phyloP scores from a whole-genome alignment of 2,797 vertebrate species.

The Hafferia zeledoni region DNA sequence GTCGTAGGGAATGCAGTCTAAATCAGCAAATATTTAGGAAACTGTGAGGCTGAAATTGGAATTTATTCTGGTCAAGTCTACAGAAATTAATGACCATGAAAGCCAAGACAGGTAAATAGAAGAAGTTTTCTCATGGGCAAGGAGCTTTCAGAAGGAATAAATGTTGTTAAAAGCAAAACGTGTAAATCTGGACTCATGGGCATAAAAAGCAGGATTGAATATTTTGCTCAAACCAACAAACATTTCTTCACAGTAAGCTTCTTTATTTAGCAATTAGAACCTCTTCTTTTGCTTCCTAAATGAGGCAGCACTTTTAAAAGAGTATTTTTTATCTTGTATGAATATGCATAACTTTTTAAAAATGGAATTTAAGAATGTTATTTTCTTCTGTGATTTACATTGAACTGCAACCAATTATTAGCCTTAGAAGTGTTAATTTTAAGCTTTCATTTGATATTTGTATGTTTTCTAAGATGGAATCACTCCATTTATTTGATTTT shows the following conservation, averaged over 20 bases:
- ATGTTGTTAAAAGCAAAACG: slow-evolving; percentile 16
- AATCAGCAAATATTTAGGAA: slow-evolving; percentile 18
- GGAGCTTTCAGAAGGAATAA: slow-evolving; percentile 8
- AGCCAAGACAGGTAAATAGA: background rate
- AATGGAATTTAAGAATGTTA: background rate
- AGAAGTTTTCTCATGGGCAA: background rate
- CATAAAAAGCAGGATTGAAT: background rate
- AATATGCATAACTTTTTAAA: background rate
- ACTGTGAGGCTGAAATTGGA: background rate
- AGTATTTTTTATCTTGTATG: background rate
- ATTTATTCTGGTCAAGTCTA: slow-evolving; percentile 1
- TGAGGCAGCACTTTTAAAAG: background rate
- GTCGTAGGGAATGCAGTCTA: background rate
- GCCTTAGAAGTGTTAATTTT: background rate
- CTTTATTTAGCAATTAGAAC: background rate
- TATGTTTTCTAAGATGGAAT: background rate
- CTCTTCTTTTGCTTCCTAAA: background rate
- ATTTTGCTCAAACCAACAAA: background rate
- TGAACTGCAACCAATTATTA: background rate
- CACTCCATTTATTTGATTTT: background rate
- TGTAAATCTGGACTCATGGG: background rate
- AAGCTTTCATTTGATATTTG: background rate
- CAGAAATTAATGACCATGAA: background rate
- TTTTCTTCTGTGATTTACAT: background rate
- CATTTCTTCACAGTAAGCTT: background rate